Conservation (phyloP, 1,140 invertebrate genomes). For the Lepidurus apus region DNA sequence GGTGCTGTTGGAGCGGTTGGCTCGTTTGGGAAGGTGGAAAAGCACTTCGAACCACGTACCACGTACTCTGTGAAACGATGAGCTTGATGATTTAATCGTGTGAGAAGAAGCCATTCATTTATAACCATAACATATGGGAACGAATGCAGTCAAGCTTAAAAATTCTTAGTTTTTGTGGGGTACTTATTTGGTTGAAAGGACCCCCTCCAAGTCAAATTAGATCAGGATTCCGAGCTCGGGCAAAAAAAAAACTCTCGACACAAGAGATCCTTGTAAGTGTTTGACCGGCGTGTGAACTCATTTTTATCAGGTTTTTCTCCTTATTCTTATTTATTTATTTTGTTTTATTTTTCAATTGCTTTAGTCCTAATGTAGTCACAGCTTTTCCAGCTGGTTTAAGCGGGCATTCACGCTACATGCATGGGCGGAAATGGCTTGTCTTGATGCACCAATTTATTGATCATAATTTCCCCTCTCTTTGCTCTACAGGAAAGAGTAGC, state of each 20-base stretch:
- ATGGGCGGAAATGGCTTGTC: neutral
- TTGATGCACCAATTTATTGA: no score
- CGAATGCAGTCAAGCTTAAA: neutral
- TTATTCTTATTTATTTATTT: neutral
- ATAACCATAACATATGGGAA: neutral
- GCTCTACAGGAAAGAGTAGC: no score
- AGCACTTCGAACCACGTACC: no score
- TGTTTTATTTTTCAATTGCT: neutral
- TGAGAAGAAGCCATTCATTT: neutral
- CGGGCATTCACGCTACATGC: neutral
- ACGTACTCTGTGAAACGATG: neutral
- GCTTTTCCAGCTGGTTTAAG: neutral
- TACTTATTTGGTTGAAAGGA: neutral
- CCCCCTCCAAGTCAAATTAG: neutral
- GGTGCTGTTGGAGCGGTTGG: no score
- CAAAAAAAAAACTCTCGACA: neutral
- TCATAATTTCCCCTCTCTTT: no score
- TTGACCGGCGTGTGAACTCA: neutral
- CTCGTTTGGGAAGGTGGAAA: no score
- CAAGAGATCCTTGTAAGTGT: neutral
- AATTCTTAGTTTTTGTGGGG: neutral
- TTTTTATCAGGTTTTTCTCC: neutral
- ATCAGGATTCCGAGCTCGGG: neutral
- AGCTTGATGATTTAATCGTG: constrained; percentile 19
- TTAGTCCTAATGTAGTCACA: neutral